phyloP scores from a whole-genome alignment of 2,888 invertebrate species.

The Clivina fossor region DNA sequence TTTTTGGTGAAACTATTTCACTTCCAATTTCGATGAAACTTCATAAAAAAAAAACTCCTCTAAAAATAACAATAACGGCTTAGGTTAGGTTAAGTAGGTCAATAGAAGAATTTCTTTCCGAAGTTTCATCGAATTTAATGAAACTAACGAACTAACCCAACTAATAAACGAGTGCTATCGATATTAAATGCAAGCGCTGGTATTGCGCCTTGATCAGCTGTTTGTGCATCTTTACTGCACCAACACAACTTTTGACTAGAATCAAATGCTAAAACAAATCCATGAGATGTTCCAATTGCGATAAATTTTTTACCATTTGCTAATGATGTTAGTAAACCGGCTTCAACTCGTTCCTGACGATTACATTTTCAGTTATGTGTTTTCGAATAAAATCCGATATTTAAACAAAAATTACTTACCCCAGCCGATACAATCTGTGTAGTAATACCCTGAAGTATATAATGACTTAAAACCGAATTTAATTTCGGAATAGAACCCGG shows the following conservation, averaged over 20 bases:
- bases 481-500: conserved; percentile 55
- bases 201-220: conserved; percentile 74
- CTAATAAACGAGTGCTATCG: conserved; percentile 82
- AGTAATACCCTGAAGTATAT: conserved; percentile 84
- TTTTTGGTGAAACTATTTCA: conserved; percentile 3
- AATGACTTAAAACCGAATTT: conserved; percentile 73
- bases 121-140: too few relatives aligned
- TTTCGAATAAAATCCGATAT: too few relatives aligned
- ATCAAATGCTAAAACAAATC: conserved; percentile 85
- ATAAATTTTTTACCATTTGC: conserved; percentile 75
- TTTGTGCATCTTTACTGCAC: conserved; percentile 74
- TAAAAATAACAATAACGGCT: too few relatives aligned
- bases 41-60: too few relatives aligned
- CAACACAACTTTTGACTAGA: conserved; percentile 84
- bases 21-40: too few relatives aligned
- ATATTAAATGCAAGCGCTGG: conserved; percentile 84
- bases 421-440: conserved; percentile 85
- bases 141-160: too few relatives aligned
- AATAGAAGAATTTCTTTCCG: too few relatives aligned
- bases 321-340: conserved; percentile 84
- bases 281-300: conserved; percentile 93
- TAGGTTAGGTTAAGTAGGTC: too few relatives aligned
- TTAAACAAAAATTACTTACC: too few relatives aligned
- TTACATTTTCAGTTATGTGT: conserved; percentile 9
- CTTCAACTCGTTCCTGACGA: conserved; percentile 83